phyloP scores from a whole-genome alignment of 2,113 vertebrate genomes.

The Australoheros scitulus region DNA sequence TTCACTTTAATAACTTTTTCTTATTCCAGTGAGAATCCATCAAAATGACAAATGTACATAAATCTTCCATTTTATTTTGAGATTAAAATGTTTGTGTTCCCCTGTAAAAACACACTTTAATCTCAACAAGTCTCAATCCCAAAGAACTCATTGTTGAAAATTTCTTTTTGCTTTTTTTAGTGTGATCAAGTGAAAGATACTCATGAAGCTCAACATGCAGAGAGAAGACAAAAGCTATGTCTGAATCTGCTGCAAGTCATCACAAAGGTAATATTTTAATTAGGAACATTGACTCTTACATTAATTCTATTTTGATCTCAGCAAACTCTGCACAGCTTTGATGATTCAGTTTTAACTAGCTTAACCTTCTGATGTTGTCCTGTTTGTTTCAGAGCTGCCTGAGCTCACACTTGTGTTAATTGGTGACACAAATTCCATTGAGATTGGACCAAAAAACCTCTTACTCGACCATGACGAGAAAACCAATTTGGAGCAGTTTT shows the following conservation, averaged over 20 bases:
- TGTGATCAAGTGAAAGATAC: neutral
- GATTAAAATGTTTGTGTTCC: too few relatives aligned
- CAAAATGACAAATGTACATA: too few relatives aligned
- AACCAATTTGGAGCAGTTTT: neutral
- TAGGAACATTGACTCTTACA: neutral
- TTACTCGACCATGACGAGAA: neutral
- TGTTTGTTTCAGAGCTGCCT: constrained; percentile 25
- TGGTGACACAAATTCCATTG: constrained; percentile 30
- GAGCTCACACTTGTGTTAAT: constrained; percentile 32
- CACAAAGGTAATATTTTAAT: neutral
- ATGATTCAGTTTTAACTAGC: neutral
- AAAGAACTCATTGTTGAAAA: too few relatives aligned
- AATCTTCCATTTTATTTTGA: too few relatives aligned
- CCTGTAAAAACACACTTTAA: neutral
- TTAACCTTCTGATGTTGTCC: neutral
- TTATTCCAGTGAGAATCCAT: too few relatives aligned
- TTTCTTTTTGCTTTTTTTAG: neutral
- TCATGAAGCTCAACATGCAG: neutral
- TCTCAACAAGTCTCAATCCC: too few relatives aligned
- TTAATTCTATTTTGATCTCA: neutral
- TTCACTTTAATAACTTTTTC: too few relatives aligned
- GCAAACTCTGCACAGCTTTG: neutral
- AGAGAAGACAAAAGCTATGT: neutral
- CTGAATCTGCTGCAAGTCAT: neutral
- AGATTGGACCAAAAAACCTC: constrained; percentile 26